A percentile compares a stretch with the other conserved stretches of the same genome.
Evolutionary conservation across 2,113 vertebrate species (phyloP).

Genomic region (Tragelaphus scriptus): DNA sequence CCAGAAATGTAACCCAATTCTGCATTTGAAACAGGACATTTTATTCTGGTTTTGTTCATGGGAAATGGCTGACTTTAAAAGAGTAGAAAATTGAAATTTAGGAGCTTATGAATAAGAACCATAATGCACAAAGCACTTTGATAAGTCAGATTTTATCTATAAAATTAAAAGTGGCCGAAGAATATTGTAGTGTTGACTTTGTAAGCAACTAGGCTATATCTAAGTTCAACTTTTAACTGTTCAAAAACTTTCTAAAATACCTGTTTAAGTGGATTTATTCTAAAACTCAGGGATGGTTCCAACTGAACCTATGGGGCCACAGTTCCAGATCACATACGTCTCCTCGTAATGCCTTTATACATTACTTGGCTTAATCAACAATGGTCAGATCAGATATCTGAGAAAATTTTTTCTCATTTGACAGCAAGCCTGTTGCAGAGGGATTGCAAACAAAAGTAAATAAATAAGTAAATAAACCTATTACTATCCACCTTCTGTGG

Average conservation of each 20-base stretch:
- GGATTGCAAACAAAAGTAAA: not conserved
- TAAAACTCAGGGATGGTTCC: not conserved
- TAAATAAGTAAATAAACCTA: not conserved
- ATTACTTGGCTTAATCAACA: not conserved
- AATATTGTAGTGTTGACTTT: not conserved
- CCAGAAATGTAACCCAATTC: constrained; percentile 48
- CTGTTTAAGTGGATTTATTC: not conserved
- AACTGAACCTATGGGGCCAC: not conserved
- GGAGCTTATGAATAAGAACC: not conserved
- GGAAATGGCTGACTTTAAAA: constrained; percentile 29
- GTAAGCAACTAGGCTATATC: not conserved
- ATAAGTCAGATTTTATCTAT: not conserved
- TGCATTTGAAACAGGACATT: constrained; percentile 37
- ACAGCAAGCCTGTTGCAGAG: not conserved
- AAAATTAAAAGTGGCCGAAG: not conserved
- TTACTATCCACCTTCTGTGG: not conserved
- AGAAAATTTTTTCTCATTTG: not conserved
- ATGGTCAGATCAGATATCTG: not conserved
- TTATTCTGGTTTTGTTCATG: constrained; percentile 43
- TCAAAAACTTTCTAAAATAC: not conserved
- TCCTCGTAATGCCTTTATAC: not conserved
- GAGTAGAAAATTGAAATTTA: constrained; percentile 30
- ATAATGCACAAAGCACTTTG: not conserved
- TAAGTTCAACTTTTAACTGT: not conserved
- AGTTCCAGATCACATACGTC: not conserved